Percentiles rank a stretch among this genome's conserved stretches.
phyloP scores from a whole-genome alignment of 2,888 invertebrate genomes.

The Xanthia icteritia region DNA sequence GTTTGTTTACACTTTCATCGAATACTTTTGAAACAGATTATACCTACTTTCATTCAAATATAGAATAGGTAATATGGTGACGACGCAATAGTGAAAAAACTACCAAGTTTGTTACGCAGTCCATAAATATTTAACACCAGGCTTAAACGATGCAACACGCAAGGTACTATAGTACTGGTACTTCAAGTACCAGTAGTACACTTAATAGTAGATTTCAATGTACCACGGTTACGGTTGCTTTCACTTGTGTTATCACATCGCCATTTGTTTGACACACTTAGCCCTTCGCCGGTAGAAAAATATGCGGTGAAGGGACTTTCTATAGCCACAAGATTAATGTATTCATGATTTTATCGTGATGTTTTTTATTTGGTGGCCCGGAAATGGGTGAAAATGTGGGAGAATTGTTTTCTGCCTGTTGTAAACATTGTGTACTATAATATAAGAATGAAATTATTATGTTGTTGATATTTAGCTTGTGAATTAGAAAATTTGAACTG shows the following conservation, averaged over 20 bases:
- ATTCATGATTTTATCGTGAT: conserved; percentile 48
- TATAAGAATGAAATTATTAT: not conserved
- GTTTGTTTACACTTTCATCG: not conserved
- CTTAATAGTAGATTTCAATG: conserved; percentile 54
- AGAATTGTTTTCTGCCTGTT: not conserved
- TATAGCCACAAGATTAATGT: conserved; percentile 54
- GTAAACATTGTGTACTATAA: not conserved
- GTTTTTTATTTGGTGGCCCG: conserved; percentile 9
- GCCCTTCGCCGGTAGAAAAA: conserved; percentile 70
- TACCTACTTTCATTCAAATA: not conserved
- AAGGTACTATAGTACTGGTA: not conserved
- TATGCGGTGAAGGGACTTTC: conserved; percentile 72
- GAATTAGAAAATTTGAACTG: not conserved
- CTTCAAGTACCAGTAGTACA: conserved; percentile 12
- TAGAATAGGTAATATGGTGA: not conserved
- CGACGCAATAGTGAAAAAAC: conserved; percentile 15
- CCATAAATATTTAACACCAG: conserved; percentile 50
- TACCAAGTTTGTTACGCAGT: conserved; percentile 14
- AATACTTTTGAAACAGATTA: not conserved
- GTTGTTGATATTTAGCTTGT: not conserved
- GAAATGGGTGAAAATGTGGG: conserved; percentile 26
- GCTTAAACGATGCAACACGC: conserved; percentile 39
- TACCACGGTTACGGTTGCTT: conserved; percentile 65
- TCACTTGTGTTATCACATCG: conserved; percentile 74
- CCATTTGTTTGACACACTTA: conserved; percentile 76